phyloP scores from a whole-genome alignment of 2,888 invertebrate species.

The Lucinisca nassula region DNA sequence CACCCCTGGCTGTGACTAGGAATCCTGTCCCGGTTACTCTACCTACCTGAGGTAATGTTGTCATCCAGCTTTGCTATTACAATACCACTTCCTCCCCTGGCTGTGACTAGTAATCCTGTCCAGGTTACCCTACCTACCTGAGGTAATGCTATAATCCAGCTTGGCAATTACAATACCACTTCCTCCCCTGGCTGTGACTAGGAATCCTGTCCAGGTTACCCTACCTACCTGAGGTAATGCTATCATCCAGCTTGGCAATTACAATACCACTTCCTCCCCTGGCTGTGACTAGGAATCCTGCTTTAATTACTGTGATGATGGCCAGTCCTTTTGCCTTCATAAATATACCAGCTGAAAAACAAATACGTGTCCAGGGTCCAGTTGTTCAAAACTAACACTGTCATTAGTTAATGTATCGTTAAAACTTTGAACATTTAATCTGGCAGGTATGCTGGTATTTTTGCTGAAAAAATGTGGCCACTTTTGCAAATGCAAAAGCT shows the following conservation, averaged over 20 bases:
- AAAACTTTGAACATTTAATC: no score
- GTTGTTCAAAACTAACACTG: no score
- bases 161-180: constrained; percentile 86
- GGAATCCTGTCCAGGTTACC: constrained; percentile 82
- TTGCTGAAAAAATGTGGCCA: no score
- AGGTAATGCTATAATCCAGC: constrained; percentile 78
- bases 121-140: constrained; percentile 67
- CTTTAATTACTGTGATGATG: constrained; percentile 84
- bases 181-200: constrained; percentile 86
- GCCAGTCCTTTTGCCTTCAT: constrained; percentile 85
- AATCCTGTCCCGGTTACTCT: no score
- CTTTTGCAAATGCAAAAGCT: no score
- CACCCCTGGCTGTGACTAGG: constrained; percentile 85
- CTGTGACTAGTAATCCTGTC: constrained; percentile 85
- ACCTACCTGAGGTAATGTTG: constrained; percentile 67
- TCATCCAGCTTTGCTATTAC: constrained; percentile 85
- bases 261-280: constrained; percentile 86
- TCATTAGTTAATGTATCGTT: no score
- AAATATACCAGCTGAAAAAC: constrained; percentile 81
- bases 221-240: constrained; percentile 67
- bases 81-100: constrained; percentile 86
- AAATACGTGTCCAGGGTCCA: no score
- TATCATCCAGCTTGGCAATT: constrained; percentile 82
- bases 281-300: constrained; percentile 86
- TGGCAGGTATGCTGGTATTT: no score